Percentiles rank a stretch among this genome's conserved stretches.
phyloP scores from a whole-genome alignment of 2,888 invertebrate species.

The Caenorhabditis sulstoni region DNA sequence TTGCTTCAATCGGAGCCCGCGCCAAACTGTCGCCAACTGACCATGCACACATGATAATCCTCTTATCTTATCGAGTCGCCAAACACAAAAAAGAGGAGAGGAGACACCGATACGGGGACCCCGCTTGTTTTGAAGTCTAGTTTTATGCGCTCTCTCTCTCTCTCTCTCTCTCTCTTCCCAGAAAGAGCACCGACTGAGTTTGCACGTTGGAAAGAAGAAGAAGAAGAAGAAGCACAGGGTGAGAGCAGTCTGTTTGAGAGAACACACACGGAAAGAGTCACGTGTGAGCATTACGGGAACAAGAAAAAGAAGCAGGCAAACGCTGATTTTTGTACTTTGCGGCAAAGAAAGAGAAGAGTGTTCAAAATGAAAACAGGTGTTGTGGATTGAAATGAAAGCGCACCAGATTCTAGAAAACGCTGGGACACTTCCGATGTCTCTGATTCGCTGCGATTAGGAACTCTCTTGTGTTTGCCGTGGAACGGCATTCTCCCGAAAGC shows the following conservation, averaged over 20 bases:
- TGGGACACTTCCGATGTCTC: too few species aligned
- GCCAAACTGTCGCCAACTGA: constrained; percentile 48
- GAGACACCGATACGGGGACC: neutral
- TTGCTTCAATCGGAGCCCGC: constrained; percentile 3
- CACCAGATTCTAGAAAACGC: neutral
- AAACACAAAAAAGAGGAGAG: constrained; percentile 25
- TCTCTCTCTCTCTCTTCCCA: neutral
- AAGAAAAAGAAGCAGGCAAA: neutral
- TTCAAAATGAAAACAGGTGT: too few species aligned
- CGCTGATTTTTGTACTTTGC: constrained; percentile 27
- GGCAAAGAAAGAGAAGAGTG: neutral
- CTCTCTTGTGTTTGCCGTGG: too few species aligned
- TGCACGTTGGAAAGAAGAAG: too few species aligned
- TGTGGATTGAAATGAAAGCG: neutral
- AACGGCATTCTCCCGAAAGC: too few species aligned
- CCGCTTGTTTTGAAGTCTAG: constrained; percentile 53
- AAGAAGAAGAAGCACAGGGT: too few species aligned
- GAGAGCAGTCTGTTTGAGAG: constrained; percentile 6
- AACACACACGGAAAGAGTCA: constrained; percentile 46
- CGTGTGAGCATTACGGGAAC: constrained; percentile 34
- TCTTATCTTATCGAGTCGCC: constrained; percentile 34
- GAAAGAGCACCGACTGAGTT: neutral
- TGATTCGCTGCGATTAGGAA: too few species aligned
- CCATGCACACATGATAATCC: constrained; percentile 45
- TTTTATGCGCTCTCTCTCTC: constrained; percentile 17